phyloP scores from a whole-genome alignment of 1,140 invertebrate genomes.

The Leucophenga varia region DNA sequence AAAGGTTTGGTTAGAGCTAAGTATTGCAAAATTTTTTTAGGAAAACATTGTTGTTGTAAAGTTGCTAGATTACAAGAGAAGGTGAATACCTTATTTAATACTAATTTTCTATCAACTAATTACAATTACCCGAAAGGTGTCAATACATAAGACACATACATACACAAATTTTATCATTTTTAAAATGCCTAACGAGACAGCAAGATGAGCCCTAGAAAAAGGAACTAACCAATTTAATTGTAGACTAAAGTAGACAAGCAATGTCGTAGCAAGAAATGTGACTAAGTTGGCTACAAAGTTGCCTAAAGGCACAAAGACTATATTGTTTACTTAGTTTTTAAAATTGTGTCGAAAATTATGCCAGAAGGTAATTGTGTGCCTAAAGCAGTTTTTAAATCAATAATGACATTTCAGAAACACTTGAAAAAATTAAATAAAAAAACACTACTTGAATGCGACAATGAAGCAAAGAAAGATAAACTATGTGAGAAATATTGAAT shows the following conservation, averaged over 20 bases:
- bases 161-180: constrained; percentile 21
- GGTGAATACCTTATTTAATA: too few relatives aligned
- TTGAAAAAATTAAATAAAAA: too few relatives aligned
- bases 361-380: constrained; percentile 19
- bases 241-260: constrained; percentile 11
- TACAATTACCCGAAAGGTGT: constrained; percentile 24
- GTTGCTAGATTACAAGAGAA: too few relatives aligned
- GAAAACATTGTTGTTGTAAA: too few relatives aligned
- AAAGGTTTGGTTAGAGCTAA: neutral
- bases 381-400: constrained; percentile 8
- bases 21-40: too few relatives aligned
- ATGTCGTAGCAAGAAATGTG: neutral
- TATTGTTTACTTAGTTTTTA: constrained; percentile 4
- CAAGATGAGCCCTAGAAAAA: constrained; percentile 1
- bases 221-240: neutral
- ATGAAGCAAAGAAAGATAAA: too few relatives aligned
- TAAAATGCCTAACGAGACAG: neutral
- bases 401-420: neutral
- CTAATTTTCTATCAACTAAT: constrained; percentile 31
- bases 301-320: too few relatives aligned
- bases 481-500: constrained; percentile 9
- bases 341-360: constrained; percentile 12
- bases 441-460: too few relatives aligned
- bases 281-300: too few relatives aligned
- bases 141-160: constrained; percentile 15